A percentile compares a stretch with the other conserved stretches of the same genome.
Conservation (phyloP, 2,888 invertebrate genomes). For the Ypsolopha sequella region DNA sequence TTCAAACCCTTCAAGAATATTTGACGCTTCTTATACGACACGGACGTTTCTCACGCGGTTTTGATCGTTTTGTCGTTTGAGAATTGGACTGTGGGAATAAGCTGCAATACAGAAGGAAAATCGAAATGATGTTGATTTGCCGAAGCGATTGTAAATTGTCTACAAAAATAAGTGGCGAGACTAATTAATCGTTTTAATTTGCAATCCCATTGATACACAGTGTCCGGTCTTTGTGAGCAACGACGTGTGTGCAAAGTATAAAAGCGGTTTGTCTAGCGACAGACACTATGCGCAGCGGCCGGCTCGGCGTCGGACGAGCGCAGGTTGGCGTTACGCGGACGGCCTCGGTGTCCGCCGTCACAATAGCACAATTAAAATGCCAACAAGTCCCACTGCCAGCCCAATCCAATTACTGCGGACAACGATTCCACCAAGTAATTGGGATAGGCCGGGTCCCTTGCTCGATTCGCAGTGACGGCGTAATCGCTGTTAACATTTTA, state of each 20-base stretch:
- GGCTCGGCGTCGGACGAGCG: conserved; percentile 32
- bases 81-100: conserved; percentile 35
- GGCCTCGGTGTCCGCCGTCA: conserved; percentile 55
- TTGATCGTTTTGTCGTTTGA: conserved; percentile 19
- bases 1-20: conserved; percentile 41
- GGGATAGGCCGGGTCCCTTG: conserved; percentile 29
- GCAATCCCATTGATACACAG: conserved; percentile 18
- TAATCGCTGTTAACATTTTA: conserved; percentile 5
- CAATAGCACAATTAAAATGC: conserved; percentile 72
- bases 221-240: conserved; percentile 18
- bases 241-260: conserved; percentile 33
- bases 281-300: too few relatives aligned
- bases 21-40: conserved; percentile 45
- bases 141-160: not conserved
- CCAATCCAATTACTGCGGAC: conserved; percentile 69
- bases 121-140: not conserved
- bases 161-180: not conserved
- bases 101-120: conserved; percentile 4
- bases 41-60: conserved; percentile 39
- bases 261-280: conserved; percentile 45
- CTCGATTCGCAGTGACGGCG: conserved; percentile 2
- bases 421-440: conserved; percentile 69
- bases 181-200: conserved; percentile 16
- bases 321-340: conserved; percentile 21
- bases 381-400: conserved; percentile 66